These are phyloP conservation scores for Epizoanthus rinbou DNA, from an alignment of 92 coral and sea anemone genomes.

Conservation along the genomic window DNA sequence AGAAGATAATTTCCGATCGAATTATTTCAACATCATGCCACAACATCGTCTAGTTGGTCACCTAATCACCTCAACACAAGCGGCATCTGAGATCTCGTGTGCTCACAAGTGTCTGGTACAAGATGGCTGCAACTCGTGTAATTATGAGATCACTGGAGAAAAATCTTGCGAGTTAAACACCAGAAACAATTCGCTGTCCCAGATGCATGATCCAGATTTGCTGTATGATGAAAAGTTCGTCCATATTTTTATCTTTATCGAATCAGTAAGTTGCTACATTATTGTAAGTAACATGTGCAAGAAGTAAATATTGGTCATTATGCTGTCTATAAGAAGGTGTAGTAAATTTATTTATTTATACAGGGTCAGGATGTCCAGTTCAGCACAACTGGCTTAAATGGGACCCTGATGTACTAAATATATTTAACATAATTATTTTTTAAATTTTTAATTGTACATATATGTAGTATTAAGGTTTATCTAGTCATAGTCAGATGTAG, in stretches of 20 bases:
- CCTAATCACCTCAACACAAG: neutral
- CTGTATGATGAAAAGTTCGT: neutral
- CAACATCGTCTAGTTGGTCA: neutral
- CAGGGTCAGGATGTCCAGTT: too few species aligned
- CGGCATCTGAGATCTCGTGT: neutral
- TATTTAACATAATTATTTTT: too few species aligned
- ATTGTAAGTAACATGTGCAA: too few species aligned
- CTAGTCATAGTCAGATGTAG: too few species aligned
- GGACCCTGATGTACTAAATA: too few species aligned
- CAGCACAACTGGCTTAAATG: too few species aligned
- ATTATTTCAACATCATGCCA: neutral
- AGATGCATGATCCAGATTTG: neutral
- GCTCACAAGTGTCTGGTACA: neutral
- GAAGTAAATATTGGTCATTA: too few species aligned
- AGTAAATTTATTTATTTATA: too few species aligned
- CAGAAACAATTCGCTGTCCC: neutral
- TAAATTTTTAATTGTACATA: too few species aligned
- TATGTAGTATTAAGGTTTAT: too few species aligned
- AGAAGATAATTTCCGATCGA: neutral
- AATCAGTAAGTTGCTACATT: neutral
- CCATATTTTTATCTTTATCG: neutral
- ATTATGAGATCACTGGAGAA: neutral
- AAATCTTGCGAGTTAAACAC: constrained; percentile 16
- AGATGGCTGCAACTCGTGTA: constrained; percentile 9
- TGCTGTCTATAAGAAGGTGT: too few species aligned